A percentile compares a stretch with the other conserved stretches of the same genome.
Evolutionary conservation across 2,113 vertebrate species (phyloP).

Genomic region (Meles meles): DNA sequence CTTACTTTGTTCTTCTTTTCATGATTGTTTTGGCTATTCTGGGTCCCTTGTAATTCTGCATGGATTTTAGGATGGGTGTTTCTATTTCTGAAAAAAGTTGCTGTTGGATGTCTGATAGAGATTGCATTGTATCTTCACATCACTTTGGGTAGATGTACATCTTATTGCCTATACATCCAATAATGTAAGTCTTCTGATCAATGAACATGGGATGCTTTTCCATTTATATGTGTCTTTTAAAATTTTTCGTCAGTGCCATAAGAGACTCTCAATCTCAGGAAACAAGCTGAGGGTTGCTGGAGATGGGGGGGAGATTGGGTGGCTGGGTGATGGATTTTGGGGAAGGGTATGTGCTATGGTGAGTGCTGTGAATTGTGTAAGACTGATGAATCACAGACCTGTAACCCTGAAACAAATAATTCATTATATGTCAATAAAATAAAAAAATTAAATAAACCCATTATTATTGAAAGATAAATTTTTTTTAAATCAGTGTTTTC

Average conservation of each 20-base stretch:
- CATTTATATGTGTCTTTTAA: background rate
- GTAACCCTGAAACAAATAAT: too few relatives aligned
- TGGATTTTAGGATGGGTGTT: background rate
- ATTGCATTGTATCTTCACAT: background rate
- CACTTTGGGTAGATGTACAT: background rate
- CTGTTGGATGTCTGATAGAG: background rate
- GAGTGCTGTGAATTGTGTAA: too few relatives aligned
- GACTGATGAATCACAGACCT: too few relatives aligned
- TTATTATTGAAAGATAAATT: too few relatives aligned
- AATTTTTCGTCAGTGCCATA: background rate
- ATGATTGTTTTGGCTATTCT: background rate
- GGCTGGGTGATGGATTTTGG: too few relatives aligned
- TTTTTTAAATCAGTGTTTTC: background rate
- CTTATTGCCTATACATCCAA: background rate
- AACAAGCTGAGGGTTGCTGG: too few relatives aligned
- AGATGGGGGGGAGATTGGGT: too few relatives aligned
- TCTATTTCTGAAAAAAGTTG: background rate
- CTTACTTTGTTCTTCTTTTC: background rate
- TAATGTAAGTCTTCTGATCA: background rate
- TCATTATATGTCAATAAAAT: too few relatives aligned
- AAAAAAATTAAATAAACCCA: too few relatives aligned
- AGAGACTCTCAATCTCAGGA: too few relatives aligned
- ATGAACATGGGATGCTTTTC: background rate
- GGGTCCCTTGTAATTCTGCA: background rate
- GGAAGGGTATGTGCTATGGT: too few relatives aligned